Percentiles rank a stretch among this genome's conserved stretches.
Conservation (phyloP, 2,797 vertebrate species). For the Staurois parvus region DNA sequence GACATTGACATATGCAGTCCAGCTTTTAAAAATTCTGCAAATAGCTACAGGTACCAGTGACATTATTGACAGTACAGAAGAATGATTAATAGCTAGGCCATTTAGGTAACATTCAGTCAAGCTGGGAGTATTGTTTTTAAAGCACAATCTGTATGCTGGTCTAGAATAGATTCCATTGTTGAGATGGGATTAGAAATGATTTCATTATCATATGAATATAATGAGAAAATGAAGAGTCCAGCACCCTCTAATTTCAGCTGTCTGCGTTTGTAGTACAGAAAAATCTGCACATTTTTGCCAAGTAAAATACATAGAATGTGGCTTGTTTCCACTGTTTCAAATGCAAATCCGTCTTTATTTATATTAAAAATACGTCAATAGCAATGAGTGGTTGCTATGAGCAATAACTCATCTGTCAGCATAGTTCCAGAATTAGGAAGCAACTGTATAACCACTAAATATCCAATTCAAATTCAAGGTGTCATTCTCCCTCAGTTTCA, state of each 20-base stretch:
- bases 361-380: background rate
- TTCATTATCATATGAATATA: slow-evolving; percentile 73
- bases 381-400: background rate
- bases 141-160: slow-evolving; percentile 71
- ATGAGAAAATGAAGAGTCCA: slow-evolving; percentile 69
- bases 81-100: slow-evolving; percentile 75
- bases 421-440: too few relatives aligned
- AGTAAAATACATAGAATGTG: background rate
- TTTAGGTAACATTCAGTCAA: slow-evolving; percentile 75
- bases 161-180: slow-evolving; percentile 73
- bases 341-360: background rate
- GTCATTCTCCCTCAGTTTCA: too few relatives aligned
- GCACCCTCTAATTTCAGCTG: slow-evolving; percentile 66
- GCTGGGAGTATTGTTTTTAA: slow-evolving; percentile 79
- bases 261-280: slow-evolving; percentile 64
- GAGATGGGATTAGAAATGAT: slow-evolving; percentile 72
- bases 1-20: slow-evolving; percentile 70
- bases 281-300: slow-evolving; percentile 58
- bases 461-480: too few relatives aligned
- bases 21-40: slow-evolving; percentile 76
- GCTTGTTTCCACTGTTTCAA: background rate
- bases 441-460: too few relatives aligned
- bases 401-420: too few relatives aligned
- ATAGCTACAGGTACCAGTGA: slow-evolving; percentile 70
- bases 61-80: slow-evolving; percentile 70